These are phyloP conservation scores for Limosa lapponica DNA, from an alignment of 2,797 vertebrate genomes.

Conservation along the genomic window DNA sequence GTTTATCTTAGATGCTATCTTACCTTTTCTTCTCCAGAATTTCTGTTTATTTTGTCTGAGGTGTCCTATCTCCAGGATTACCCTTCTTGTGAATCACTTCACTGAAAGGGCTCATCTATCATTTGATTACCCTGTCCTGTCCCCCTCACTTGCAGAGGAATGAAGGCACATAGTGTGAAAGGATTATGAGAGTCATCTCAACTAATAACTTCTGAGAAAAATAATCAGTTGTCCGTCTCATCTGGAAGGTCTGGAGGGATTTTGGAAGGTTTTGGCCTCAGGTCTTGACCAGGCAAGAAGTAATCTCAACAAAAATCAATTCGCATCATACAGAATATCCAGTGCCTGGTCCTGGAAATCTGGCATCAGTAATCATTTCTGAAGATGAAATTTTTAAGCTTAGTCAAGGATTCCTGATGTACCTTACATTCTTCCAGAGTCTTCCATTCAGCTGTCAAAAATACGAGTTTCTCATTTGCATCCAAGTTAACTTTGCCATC, in stretches of 20 bases:
- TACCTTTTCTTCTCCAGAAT: not conserved
- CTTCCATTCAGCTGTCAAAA: conserved; percentile 38
- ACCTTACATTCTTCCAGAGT: not conserved
- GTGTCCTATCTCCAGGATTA: not conserved
- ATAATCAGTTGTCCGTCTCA: not conserved
- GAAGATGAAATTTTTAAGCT: not conserved
- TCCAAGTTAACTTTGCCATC: conserved; percentile 9
- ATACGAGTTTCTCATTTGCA: not conserved
- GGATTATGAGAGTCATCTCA: not conserved
- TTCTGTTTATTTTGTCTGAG: not conserved
- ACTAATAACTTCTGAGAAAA: not conserved
- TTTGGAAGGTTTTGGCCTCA: not conserved
- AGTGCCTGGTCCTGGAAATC: not conserved
- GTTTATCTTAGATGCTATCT: not conserved
- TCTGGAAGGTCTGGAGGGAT: not conserved
- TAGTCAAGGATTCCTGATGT: not conserved
- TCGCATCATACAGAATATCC: not conserved
- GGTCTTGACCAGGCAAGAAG: not conserved
- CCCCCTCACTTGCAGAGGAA: not conserved
- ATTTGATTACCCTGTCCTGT: not conserved
- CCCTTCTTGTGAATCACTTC: not conserved
- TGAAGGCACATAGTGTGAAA: not conserved
- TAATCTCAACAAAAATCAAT: not conserved
- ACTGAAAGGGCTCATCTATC: not conserved
- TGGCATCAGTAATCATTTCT: not conserved